Conservation (phyloP, 1,140 invertebrate genomes). For the Stegodyphus mimosarum region DNA sequence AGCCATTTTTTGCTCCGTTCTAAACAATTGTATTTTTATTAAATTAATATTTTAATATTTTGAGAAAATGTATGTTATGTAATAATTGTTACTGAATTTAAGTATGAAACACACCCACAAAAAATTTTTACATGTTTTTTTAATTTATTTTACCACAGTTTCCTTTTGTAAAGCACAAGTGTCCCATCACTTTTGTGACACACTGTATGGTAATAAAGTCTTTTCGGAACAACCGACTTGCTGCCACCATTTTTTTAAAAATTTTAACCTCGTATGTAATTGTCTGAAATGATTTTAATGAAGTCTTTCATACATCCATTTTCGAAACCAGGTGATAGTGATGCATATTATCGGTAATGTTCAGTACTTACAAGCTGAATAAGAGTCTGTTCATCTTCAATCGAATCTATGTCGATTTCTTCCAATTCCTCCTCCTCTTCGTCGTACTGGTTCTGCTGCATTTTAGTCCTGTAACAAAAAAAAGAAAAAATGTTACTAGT, state of each 20-base stretch:
- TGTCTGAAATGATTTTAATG: not conserved
- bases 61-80: too few species aligned
- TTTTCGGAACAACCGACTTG: not conserved
- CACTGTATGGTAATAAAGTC: too few species aligned
- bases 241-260: not conserved
- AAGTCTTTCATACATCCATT: not conserved
- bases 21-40: too few species aligned
- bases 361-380: slow-evolving; percentile 30
- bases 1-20: too few species aligned
- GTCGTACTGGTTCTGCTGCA: slow-evolving; percentile 24
- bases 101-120: too few species aligned
- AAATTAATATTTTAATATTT: too few species aligned
- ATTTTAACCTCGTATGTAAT: not conserved
- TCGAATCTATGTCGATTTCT: slow-evolving; percentile 55
- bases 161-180: too few species aligned
- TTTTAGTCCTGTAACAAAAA: not conserved
- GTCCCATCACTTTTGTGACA: too few species aligned
- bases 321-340: not conserved
- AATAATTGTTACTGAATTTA: too few species aligned
- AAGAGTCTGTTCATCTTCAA: slow-evolving; percentile 56
- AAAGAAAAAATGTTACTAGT: not conserved
- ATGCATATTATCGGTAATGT: not conserved
- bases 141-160: too few species aligned
- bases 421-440: slow-evolving; percentile 50
- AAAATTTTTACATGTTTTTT: too few species aligned